Conservation (phyloP, 2,113 vertebrate species). For the Cyprinodon tularosa region DNA sequence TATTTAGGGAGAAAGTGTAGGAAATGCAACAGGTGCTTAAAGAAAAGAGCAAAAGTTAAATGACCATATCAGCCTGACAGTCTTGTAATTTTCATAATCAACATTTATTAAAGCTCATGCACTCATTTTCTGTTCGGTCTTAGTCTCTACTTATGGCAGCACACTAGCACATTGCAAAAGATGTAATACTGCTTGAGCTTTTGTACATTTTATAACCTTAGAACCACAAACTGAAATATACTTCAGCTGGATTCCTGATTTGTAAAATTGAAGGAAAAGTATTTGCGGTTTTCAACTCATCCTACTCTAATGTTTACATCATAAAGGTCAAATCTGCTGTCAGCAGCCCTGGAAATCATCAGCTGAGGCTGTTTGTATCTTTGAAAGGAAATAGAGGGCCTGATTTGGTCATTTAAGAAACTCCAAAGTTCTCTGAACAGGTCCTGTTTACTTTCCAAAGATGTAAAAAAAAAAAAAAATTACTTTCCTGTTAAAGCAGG, state of each 20-base stretch:
- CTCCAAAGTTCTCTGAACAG: no score
- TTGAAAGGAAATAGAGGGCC: no score
- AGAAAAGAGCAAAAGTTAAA: background rate
- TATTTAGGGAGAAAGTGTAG: constrained; percentile 41
- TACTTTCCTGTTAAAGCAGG: no score
- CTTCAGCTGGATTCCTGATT: background rate
- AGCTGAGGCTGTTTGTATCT: no score
- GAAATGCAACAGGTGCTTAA: constrained; percentile 11
- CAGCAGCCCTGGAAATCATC: no score
- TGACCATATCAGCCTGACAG: background rate
- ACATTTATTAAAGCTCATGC: background rate
- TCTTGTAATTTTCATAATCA: background rate
- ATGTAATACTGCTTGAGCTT: background rate
- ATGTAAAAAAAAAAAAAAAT: no score
- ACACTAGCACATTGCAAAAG: background rate
- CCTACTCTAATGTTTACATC: background rate
- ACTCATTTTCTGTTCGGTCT: background rate
- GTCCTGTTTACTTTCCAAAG: no score
- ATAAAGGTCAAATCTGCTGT: background rate
- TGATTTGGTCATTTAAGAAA: no score
- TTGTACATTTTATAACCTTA: background rate
- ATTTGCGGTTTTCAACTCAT: no score
- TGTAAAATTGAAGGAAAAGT: no score
- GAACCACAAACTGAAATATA: background rate
- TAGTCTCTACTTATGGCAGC: background rate